phyloP scores from a whole-genome alignment of 2,113 vertebrate species.

The Fulmarus glacialis region DNA sequence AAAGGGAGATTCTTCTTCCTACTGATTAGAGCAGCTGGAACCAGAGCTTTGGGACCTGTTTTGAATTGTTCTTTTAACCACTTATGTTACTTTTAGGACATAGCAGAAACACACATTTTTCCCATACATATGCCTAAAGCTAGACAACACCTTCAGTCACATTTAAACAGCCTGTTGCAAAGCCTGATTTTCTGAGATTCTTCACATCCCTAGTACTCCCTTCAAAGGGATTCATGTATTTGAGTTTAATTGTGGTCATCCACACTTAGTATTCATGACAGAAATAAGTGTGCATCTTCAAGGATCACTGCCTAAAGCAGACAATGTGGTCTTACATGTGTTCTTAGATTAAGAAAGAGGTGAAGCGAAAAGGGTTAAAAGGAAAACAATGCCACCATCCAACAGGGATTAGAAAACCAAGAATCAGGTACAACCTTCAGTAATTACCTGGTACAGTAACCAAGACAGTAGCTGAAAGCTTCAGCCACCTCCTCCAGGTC shows the following conservation, averaged over 20 bases:
- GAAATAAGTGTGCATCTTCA: neutral
- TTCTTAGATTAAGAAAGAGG: neutral
- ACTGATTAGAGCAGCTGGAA: neutral
- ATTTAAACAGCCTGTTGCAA: neutral
- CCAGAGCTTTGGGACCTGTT: neutral
- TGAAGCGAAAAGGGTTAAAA: neutral
- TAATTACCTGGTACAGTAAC: neutral
- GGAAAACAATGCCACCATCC: neutral
- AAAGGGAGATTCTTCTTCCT: neutral
- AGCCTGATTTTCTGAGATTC: neutral
- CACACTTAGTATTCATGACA: neutral
- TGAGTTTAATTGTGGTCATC: neutral
- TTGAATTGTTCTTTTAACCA: neutral
- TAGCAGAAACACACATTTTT: neutral
- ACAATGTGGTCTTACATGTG: rapidly evolving
- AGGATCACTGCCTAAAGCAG: neutral
- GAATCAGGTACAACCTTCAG: neutral
- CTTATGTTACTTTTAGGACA: neutral
- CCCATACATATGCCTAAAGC: neutral
- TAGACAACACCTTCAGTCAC: neutral
- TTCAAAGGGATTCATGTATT: neutral
- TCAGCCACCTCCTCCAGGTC: neutral
- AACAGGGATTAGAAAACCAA: neutral
- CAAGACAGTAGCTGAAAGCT: neutral
- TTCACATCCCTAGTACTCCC: neutral